These are phyloP conservation scores for Tetrao urogallus DNA, from an alignment of 2,113 vertebrate species.

Conservation along the genomic window DNA sequence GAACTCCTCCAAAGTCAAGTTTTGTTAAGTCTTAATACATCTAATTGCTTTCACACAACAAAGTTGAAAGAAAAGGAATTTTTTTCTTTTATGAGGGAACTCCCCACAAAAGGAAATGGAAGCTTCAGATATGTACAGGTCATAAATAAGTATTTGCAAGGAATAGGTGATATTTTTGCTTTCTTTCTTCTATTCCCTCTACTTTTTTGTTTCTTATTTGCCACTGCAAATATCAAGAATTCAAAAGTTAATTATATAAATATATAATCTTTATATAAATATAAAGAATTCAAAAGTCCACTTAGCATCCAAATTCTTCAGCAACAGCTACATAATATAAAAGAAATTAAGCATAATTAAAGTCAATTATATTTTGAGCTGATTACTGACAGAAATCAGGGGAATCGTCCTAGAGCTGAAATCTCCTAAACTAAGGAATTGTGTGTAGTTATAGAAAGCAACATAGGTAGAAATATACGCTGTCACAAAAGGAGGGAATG, in stretches of 20 bases:
- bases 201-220: background rate
- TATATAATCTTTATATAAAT: too few relatives aligned
- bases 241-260: background rate
- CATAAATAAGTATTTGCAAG: background rate
- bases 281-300: background rate
- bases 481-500: too few relatives aligned
- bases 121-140: background rate
- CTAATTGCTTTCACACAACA: background rate
- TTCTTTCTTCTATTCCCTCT: background rate
- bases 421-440: background rate
- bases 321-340: background rate
- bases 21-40: background rate
- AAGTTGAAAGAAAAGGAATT: background rate
- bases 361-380: background rate
- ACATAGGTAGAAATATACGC: too few relatives aligned
- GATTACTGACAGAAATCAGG: background rate
- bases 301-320: background rate
- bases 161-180: background rate
- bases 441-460: background rate
- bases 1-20: background rate
- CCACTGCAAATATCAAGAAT: background rate
- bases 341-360: background rate
- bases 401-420: background rate
- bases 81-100: background rate
- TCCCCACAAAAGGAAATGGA: background rate